A percentile compares a stretch with the other conserved stretches of the same genome.
These are phyloP conservation scores for Ptychobarbus kaznakovi DNA, from an alignment of 2,797 vertebrate species.

Conservation along the genomic window DNA sequence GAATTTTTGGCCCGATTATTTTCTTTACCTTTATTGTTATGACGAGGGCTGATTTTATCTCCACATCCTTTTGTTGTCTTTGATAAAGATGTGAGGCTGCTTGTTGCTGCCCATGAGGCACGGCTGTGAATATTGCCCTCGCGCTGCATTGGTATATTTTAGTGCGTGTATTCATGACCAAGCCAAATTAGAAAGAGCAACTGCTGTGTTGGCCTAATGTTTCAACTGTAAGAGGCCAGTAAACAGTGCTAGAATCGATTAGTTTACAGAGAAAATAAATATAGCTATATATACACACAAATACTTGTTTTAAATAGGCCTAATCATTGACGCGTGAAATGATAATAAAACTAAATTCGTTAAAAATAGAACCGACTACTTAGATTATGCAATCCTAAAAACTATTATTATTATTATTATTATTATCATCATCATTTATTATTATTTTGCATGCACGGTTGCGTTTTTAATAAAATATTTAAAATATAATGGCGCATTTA, in stretches of 20 bases:
- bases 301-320: not conserved
- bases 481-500: not conserved
- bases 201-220: not conserved
- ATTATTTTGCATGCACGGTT: not conserved
- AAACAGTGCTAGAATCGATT: slow-evolving; percentile 7
- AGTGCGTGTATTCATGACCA: not conserved
- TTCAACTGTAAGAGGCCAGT: not conserved
- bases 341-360: slow-evolving; percentile 20
- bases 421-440: not conserved
- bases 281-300: not conserved
- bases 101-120: slow-evolving; percentile 7
- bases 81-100: slow-evolving; percentile 46
- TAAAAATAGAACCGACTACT: slow-evolving; percentile 14
- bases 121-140: slow-evolving; percentile 20
- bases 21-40: slow-evolving; percentile 67
- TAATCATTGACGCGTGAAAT: not conserved
- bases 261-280: slow-evolving; percentile 22
- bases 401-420: slow-evolving; percentile 16
- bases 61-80: slow-evolving; percentile 57
- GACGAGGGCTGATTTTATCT: slow-evolving; percentile 63
- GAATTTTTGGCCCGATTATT: slow-evolving; percentile 63
- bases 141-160: slow-evolving; percentile 5
- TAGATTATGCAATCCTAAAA: not conserved
- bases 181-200: not conserved
- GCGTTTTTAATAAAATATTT: not conserved